A percentile compares a stretch with the other conserved stretches of the same genome.
Evolutionary conservation across 2,888 invertebrate genomes (phyloP).

Genomic region (Pollenia amentaria): DNA sequence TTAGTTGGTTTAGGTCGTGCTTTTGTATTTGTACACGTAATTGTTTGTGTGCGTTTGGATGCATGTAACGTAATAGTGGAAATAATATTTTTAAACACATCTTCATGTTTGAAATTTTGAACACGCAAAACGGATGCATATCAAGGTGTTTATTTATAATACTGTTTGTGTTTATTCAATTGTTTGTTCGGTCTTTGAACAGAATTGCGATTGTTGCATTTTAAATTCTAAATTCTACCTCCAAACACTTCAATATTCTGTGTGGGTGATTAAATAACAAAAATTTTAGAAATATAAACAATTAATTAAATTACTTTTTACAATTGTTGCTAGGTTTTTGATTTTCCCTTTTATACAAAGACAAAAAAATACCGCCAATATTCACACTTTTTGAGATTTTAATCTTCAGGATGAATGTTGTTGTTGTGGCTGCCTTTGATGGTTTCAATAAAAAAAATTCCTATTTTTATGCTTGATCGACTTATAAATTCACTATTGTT

Average conservation of each 20-base stretch:
- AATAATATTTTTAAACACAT: constrained; percentile 45
- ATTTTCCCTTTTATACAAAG: constrained; percentile 37
- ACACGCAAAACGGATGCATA: constrained; percentile 71
- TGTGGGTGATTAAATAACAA: constrained; percentile 45
- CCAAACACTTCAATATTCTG: constrained; percentile 11
- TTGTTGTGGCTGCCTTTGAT: background rate
- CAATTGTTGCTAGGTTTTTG: constrained; percentile 46
- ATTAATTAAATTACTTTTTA: constrained; percentile 55
- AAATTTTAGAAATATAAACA: background rate
- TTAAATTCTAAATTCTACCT: constrained; percentile 56
- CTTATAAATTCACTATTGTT: constrained; percentile 18
- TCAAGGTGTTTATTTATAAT: constrained; percentile 57
- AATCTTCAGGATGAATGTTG: constrained; percentile 33
- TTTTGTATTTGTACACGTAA: background rate
- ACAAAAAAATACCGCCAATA: constrained; percentile 18
- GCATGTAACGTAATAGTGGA: constrained; percentile 55
- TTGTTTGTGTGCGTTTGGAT: background rate
- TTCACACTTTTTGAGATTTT: constrained; percentile 40
- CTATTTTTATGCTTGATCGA: constrained; percentile 40
- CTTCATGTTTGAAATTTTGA: constrained; percentile 64
- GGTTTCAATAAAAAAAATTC: background rate
- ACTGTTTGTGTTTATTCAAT: constrained; percentile 8
- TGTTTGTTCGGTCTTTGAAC: constrained; percentile 25
- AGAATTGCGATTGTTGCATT: constrained; percentile 29
- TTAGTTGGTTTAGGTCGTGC: constrained; percentile 2